Conservation (phyloP, 1,140 invertebrate genomes). For the Zophobas atratus region DNA sequence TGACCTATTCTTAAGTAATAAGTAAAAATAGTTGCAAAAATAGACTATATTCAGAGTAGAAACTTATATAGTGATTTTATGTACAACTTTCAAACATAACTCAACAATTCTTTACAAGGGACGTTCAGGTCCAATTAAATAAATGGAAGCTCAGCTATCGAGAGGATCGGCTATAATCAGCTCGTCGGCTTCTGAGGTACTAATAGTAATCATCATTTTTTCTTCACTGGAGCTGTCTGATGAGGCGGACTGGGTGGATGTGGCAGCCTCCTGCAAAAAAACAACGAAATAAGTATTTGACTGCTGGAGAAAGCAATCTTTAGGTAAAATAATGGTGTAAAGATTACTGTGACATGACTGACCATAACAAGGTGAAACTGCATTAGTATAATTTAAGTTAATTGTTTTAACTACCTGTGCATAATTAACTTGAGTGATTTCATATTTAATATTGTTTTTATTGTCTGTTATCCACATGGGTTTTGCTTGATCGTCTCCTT, state of each 20-base stretch:
- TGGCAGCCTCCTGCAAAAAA: slow-evolving; percentile 72
- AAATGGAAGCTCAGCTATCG: slow-evolving; percentile 61
- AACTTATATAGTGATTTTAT: slow-evolving; percentile 14
- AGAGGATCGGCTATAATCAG: slow-evolving; percentile 66
- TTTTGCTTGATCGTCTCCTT: slow-evolving; percentile 53
- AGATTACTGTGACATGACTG: slow-evolving; percentile 30
- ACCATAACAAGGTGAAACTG: not conserved
- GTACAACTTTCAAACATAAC: slow-evolving; percentile 18
- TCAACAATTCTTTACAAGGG: slow-evolving; percentile 18
- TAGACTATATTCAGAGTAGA: slow-evolving; percentile 28
- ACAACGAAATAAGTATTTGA: slow-evolving; percentile 20
- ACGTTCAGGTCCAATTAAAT: slow-evolving; percentile 10
- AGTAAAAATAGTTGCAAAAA: not conserved
- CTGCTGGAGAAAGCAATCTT: not conserved
- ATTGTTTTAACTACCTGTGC: slow-evolving; percentile 62
- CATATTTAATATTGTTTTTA: slow-evolving; percentile 67
- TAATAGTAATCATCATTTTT: slow-evolving; percentile 79
- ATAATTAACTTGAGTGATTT: slow-evolving; percentile 66
- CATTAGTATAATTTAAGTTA: slow-evolving; percentile 2
- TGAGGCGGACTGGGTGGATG: slow-evolving; percentile 75
- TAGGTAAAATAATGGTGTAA: slow-evolving; percentile 35
- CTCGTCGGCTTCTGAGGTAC: slow-evolving; percentile 66
- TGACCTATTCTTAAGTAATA: not conserved
- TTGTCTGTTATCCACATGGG: slow-evolving; percentile 65
- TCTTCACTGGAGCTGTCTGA: slow-evolving; percentile 77